A percentile compares a stretch with the other conserved stretches of the same genome.
Conservation (phyloP, 2,113 vertebrate genomes). For the Falcunculus frontatus region DNA sequence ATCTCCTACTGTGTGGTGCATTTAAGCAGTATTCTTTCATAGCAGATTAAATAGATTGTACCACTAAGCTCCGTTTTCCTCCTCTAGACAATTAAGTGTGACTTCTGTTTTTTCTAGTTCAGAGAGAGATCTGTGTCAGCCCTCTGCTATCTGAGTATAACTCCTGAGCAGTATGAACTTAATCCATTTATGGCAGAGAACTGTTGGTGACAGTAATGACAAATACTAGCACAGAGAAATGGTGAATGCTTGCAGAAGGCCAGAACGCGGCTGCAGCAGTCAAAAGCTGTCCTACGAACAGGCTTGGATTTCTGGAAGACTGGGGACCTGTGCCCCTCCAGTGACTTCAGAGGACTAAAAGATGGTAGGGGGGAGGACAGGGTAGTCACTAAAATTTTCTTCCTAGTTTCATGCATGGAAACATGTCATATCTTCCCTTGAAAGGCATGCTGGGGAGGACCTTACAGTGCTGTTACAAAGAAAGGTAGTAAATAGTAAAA, state of each 20-base stretch:
- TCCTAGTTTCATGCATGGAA: neutral
- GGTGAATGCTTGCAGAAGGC: neutral
- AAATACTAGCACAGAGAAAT: neutral
- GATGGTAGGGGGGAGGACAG: neutral
- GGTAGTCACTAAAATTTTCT: neutral
- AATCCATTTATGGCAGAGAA: neutral
- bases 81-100: neutral
- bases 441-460: neutral
- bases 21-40: neutral
- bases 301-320: neutral
- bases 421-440: neutral
- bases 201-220: neutral
- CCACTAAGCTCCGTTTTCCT: neutral
- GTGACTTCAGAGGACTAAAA: neutral
- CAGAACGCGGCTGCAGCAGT: neutral
- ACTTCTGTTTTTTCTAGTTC: neutral
- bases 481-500: neutral
- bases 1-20: neutral
- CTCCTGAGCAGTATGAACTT: neutral
- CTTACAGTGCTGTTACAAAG: neutral
- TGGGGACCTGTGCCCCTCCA: neutral
- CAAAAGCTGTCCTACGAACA: neutral
- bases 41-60: neutral
- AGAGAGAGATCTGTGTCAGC: neutral
- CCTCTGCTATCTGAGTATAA: neutral